A percentile compares a stretch with the other conserved stretches of the same genome.
These are phyloP conservation scores for Drosophila merina DNA, from an alignment of 2,888 invertebrate species.

Conservation along the genomic window DNA sequence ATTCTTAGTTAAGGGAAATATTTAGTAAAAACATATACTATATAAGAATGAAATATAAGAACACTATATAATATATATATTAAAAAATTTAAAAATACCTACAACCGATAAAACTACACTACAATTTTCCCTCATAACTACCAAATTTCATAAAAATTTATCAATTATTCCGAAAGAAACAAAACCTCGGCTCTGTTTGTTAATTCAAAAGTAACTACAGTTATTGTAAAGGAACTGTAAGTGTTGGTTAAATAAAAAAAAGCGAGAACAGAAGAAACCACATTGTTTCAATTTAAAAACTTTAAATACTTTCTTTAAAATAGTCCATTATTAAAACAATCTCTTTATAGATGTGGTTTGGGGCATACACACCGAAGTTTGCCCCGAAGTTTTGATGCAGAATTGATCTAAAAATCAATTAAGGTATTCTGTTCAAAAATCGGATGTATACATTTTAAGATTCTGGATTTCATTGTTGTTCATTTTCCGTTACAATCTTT, in stretches of 20 bases:
- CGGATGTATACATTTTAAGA: no score
- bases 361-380: no score
- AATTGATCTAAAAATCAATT: no score
- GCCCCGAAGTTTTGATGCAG: no score
- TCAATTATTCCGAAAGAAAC: conserved; percentile 6
- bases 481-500: no score
- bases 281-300: no score
- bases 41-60: neutral
- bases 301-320: no score
- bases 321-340: no score
- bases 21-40: conserved; percentile 28
- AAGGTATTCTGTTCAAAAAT: no score
- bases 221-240: conserved; percentile 43
- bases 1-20: conserved; percentile 47
- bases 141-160: conserved; percentile 14
- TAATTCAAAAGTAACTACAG: conserved; percentile 58
- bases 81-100: conserved; percentile 17
- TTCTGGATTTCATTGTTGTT: no score
- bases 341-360: no score
- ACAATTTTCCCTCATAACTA: conserved; percentile 18
- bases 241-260: conserved; percentile 62
- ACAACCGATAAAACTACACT: conserved; percentile 42
- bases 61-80: conserved; percentile 7
- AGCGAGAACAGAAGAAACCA: conserved; percentile 13
- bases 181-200: conserved; percentile 62